A percentile compares a stretch with the other conserved stretches of the same genome.
Conservation (phyloP, 2,888 invertebrate genomes). For the Diarsia rubi region DNA sequence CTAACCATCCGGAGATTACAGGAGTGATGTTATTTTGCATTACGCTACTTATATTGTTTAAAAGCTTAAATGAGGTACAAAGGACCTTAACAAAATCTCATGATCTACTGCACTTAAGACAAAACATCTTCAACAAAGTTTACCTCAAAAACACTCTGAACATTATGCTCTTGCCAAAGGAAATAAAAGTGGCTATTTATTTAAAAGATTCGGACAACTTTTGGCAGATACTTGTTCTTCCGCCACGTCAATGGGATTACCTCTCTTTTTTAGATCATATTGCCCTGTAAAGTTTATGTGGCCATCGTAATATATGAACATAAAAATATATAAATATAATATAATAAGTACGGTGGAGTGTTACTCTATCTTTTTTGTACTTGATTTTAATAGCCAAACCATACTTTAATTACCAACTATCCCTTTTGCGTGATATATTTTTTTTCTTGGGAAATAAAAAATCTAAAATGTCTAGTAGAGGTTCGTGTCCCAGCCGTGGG, state of each 20-base stretch:
- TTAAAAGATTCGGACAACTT: conserved; percentile 52
- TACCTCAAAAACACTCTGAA: conserved; percentile 30
- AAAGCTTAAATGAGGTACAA: background rate
- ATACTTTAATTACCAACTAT: background rate
- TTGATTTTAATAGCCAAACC: background rate
- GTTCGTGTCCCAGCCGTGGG: background rate
- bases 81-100: conserved; percentile 14
- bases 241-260: conserved; percentile 50
- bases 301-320: conserved; percentile 25
- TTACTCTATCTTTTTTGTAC: too few species aligned
- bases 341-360: background rate
- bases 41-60: too few species aligned
- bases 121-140: conserved; percentile 39
- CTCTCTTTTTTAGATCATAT: conserved; percentile 65
- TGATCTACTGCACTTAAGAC: conserved; percentile 13
- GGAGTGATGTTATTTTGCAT: too few species aligned
- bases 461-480: background rate
- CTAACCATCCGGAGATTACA: too few species aligned
- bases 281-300: conserved; percentile 57
- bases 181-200: conserved; percentile 62
- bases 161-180: conserved; percentile 37
- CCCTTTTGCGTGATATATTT: background rate
- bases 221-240: conserved; percentile 56
- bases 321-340: conserved; percentile 1
- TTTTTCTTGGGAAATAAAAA: background rate